phyloP scores from a whole-genome alignment of 2,888 invertebrate species.

The Rhagium mordax region DNA sequence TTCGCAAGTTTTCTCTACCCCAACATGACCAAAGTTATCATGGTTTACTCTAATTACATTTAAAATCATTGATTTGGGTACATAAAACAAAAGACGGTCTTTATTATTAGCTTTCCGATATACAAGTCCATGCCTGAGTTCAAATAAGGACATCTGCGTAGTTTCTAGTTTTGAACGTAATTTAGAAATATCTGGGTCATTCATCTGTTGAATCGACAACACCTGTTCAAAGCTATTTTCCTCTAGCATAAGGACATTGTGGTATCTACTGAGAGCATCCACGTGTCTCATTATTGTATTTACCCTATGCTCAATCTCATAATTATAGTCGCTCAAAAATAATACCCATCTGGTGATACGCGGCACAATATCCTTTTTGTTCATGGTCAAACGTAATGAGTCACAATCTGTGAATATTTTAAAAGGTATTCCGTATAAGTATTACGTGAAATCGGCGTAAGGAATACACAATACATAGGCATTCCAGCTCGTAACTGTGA shows the following conservation, averaged over 20 bases:
- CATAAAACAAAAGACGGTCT: slow-evolving; percentile 37
- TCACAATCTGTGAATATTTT: too few species aligned
- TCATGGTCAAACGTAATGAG: too few species aligned
- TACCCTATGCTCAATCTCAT: too few species aligned
- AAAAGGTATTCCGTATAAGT: too few species aligned
- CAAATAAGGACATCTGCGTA: background rate
- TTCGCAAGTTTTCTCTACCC: slow-evolving; percentile 56
- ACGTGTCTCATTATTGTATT: too few species aligned
- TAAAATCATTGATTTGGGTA: slow-evolving; percentile 50
- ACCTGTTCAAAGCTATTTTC: slow-evolving; percentile 36
- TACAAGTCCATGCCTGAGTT: slow-evolving; percentile 30
- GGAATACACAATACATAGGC: too few species aligned
- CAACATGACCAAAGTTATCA: slow-evolving; percentile 59
- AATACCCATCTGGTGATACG: too few species aligned
- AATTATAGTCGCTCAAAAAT: too few species aligned
- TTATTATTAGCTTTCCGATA: slow-evolving; percentile 21
- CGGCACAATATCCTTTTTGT: too few species aligned
- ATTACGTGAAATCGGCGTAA: too few species aligned
- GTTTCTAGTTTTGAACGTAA: slow-evolving; percentile 21
- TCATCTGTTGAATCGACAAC: slow-evolving; percentile 31
- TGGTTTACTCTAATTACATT: too few species aligned
- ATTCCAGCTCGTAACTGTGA: too few species aligned
- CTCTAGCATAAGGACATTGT: slow-evolving; percentile 32
- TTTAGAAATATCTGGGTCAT: slow-evolving; percentile 23
- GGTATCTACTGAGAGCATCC: slow-evolving; percentile 39